Evolutionary conservation across 2,113 vertebrate species (phyloP).

Genomic region (Bungarus multicinctus): DNA sequence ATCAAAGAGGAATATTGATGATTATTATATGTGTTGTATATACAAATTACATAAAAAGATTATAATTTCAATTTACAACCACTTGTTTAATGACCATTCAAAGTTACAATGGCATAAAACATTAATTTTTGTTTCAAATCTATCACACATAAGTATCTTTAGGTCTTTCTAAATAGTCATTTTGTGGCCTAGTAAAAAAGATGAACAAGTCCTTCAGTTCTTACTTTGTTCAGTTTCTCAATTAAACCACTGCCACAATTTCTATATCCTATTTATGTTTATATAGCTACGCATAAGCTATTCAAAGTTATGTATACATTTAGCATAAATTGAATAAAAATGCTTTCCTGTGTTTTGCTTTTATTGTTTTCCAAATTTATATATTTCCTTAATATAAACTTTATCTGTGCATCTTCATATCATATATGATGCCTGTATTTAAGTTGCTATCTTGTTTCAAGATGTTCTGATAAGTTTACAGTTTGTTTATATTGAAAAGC

Average conservation of each 20-base stretch:
- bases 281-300: not conserved
- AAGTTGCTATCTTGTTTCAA: not conserved
- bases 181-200: not conserved
- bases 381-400: not conserved
- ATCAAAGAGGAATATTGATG: not conserved
- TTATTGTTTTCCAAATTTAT: not conserved
- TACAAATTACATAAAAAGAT: not conserved
- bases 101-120: not conserved
- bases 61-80: not conserved
- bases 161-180: not conserved
- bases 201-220: not conserved
- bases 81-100: too few relatives aligned
- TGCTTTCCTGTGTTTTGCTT: not conserved
- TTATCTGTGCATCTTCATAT: too few relatives aligned
- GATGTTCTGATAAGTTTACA: not conserved
- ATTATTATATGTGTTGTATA: not conserved
- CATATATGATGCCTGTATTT: not conserved
- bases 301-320: not conserved
- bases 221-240: not conserved
- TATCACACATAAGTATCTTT: not conserved
- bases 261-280: not conserved
- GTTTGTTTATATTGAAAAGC: not conserved
- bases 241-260: not conserved
- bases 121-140: not conserved
- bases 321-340: not conserved